Evolutionary conservation across 1,140 invertebrate species (phyloP).

Genomic region (Eciton burchellii): DNA sequence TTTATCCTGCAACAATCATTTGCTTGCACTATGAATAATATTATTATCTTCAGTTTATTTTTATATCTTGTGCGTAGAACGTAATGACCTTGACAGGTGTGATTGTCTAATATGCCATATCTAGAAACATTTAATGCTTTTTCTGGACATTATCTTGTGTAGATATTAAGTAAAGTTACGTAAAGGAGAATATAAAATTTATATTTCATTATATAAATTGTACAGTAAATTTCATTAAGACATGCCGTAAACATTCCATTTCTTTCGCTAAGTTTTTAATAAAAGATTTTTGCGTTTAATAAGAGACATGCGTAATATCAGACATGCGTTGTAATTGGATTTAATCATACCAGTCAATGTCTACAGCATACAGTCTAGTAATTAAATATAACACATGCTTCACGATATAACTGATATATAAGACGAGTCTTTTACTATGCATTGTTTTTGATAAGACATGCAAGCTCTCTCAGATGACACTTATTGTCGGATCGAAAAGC

Average conservation of each 20-base stretch:
- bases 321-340: slow-evolving; percentile 6
- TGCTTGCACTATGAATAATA: slow-evolving; percentile 58
- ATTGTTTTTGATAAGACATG: slow-evolving; percentile 14
- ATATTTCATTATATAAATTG: slow-evolving; percentile 15
- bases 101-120: slow-evolving; percentile 42
- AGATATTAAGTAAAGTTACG: background rate
- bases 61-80: slow-evolving; percentile 71
- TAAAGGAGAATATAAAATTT: background rate
- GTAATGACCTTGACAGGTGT: slow-evolving; percentile 67
- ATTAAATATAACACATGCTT: slow-evolving; percentile 31
- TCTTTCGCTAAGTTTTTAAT: slow-evolving; percentile 13
- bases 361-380: slow-evolving; percentile 36
- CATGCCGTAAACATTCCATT: slow-evolving; percentile 23
- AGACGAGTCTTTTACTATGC: slow-evolving; percentile 25
- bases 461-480: slow-evolving; percentile 13
- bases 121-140: background rate
- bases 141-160: slow-evolving; percentile 5
- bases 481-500: slow-evolving; percentile 13
- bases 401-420: background rate
- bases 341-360: slow-evolving; percentile 48
- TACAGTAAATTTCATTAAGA: slow-evolving; percentile 16
- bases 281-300: background rate
- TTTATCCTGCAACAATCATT: slow-evolving; percentile 39
- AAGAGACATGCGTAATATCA: background rate
- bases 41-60: slow-evolving; percentile 70